Conservation (phyloP, 2,888 invertebrate genomes). For the Polydrusus tereticollis region DNA sequence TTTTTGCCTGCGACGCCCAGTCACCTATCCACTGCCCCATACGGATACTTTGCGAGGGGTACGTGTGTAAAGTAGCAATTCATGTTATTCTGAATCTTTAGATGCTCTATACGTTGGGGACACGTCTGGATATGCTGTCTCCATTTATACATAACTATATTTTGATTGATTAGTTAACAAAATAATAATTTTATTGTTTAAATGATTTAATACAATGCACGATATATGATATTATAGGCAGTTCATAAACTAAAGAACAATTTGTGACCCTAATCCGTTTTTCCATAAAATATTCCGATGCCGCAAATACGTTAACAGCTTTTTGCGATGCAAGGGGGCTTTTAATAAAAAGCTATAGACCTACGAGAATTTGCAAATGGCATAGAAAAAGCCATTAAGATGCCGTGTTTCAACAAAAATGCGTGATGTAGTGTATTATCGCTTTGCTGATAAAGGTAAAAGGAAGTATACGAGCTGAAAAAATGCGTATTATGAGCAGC, state of each 20-base stretch:
- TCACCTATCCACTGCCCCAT: too few species aligned
- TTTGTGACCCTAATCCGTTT: not conserved
- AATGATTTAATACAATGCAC: too few species aligned
- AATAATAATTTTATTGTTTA: too few species aligned
- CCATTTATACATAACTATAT: too few species aligned
- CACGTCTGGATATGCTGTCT: too few species aligned
- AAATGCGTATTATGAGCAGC: not conserved
- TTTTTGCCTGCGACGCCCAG: too few species aligned
- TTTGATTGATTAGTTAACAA: too few species aligned
- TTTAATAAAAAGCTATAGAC: slow-evolving; percentile 10
- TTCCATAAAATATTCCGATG: not conserved
- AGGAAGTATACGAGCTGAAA: slow-evolving; percentile 7
- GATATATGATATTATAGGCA: too few species aligned
- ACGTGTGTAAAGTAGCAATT: too few species aligned
- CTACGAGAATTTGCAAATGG: slow-evolving; percentile 9
- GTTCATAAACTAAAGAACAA: not conserved
- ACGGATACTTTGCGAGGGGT: too few species aligned
- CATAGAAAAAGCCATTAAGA: slow-evolving; percentile 14
- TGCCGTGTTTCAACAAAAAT: slow-evolving; percentile 11
- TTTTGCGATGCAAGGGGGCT: not conserved
- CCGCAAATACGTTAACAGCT: not conserved
- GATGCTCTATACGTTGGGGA: too few species aligned
- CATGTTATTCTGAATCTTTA: too few species aligned
- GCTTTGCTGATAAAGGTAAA: slow-evolving; percentile 1
- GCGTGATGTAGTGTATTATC: slow-evolving; percentile 14